These are phyloP conservation scores for Podarcis siculus DNA, from an alignment of 2,797 vertebrate genomes.

Conservation along the genomic window DNA sequence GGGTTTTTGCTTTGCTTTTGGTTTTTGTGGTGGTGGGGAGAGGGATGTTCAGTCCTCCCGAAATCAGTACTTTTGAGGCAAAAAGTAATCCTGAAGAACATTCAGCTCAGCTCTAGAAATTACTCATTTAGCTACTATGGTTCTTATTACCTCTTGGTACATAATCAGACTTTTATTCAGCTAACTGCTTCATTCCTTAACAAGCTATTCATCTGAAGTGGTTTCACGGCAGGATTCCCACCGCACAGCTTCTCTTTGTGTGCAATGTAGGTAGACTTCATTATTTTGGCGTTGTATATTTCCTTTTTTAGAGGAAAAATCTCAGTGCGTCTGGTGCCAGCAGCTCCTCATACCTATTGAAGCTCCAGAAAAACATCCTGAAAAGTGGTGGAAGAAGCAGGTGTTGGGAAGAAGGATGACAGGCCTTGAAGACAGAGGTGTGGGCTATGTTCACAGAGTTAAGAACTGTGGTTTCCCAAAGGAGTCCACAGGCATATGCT, in stretches of 20 bases:
- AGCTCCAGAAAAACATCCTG: constrained; percentile 45
- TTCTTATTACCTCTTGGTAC: constrained; percentile 68
- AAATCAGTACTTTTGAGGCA: constrained; percentile 6
- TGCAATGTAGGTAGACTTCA: constrained; percentile 46
- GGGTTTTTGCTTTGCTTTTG: not conserved
- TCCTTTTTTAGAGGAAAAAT: constrained; percentile 63
- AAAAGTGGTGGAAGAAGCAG: constrained; percentile 43
- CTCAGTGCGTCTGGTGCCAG: constrained; percentile 29
- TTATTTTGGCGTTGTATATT: constrained; percentile 45
- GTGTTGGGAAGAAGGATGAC: constrained; percentile 33
- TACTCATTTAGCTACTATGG: constrained; percentile 68
- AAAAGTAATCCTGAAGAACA: constrained; percentile 4
- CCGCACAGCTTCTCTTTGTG: constrained; percentile 50
- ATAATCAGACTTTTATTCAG: constrained; percentile 76
- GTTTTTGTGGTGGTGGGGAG: too few species aligned
- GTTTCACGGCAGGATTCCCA: constrained; percentile 64
- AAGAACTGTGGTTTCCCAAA: constrained; percentile 48
- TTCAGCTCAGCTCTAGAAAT: constrained; percentile 49
- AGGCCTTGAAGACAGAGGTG: constrained; percentile 38
- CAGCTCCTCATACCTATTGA: constrained; percentile 50
- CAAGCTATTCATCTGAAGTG: constrained; percentile 73
- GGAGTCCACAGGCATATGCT: constrained; percentile 46
- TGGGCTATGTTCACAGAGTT: constrained; percentile 43
- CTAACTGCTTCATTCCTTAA: constrained; percentile 74
- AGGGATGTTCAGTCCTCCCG: not conserved